Base-by-base conservation (phyloP, 2,888 invertebrate genomes). In the Bursaphelenchus okinawaensis region DNA sequence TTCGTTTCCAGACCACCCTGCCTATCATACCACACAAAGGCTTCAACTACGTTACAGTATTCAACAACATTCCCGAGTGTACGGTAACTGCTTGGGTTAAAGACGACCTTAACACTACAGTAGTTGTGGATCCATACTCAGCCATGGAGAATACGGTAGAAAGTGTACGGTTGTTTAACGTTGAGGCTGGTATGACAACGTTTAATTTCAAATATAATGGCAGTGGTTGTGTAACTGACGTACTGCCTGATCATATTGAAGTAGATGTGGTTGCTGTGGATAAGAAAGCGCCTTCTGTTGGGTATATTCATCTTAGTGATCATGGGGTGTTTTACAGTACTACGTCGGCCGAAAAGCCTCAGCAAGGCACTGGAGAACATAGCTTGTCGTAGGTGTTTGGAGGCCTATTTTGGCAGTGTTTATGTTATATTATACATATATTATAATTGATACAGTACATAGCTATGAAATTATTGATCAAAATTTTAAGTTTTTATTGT, bases 21-120 rank as follows among this genome's bases (percentile, higher is more conserved):
- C 74, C 74, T 19, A 64, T 57, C 7, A 60, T 77, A n/a, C 78
- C 76, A 27, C 62, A 58, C 12, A 59, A 62, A 9, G 75, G 73
- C 16, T 55, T 69, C 51, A 65, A 71, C 4, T 76, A 65, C 20
- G 67, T 76, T 19, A 71, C 72, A 40, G 72, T 78, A 52, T 72
- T 75, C 70, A 78, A 78, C 62, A 69, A 70, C 26, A 60, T 76
- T 9, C 51, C 26, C 9, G 51, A 56, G 28, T 74, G 72, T 31
- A 65, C 56, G 27, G 28, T 70, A 3, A 72, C 20, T n/a, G 23
- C 51, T 23, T 31, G 23, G 8, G 52, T 1, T 68, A 67, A 50
- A 20, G 62, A 27, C 4, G 2, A 27, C 22, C 7, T n/a, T 12
- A 63, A 19, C 4, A n/a, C 6, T 63, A 31, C 58, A 58, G 22